A percentile compares a stretch with the other conserved stretches of the same genome.
Evolutionary conservation across 1,140 invertebrate species (phyloP).

Genomic region (Leptopilina boulardi): DNA sequence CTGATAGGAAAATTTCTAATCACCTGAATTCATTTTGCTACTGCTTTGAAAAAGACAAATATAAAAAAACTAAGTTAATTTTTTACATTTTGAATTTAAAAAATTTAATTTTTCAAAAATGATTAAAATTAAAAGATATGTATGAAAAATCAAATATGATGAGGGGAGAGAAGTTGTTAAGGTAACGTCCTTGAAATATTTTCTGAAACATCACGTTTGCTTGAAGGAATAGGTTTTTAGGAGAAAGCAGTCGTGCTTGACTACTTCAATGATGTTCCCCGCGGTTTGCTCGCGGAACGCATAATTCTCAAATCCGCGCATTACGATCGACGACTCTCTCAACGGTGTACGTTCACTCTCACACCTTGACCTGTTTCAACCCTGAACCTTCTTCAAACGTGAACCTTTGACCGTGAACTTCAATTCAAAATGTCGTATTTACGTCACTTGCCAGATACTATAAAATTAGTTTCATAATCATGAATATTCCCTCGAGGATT

Average conservation of each 20-base stretch:
- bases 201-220: slow-evolving; percentile 1
- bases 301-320: background rate
- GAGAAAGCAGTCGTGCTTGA: slow-evolving; percentile 28
- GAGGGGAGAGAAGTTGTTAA: background rate
- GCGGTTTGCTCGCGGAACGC: slow-evolving; percentile 15
- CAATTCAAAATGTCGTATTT: background rate
- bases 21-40: background rate
- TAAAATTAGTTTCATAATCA: background rate
- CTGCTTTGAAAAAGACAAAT: no score
- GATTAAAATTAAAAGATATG: background rate
- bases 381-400: slow-evolving; percentile 47
- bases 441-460: background rate
- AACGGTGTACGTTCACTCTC: slow-evolving; percentile 62
- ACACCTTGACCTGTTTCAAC: slow-evolving; percentile 68
- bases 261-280: background rate
- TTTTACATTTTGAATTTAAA: no score
- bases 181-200: slow-evolving; percentile 1
- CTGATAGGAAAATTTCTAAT: background rate
- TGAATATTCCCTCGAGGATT: background rate
- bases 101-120: no score
- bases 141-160: no score
- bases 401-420: slow-evolving; percentile 15
- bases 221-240: slow-evolving; percentile 4
- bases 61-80: no score
- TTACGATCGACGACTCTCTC: slow-evolving; percentile 8